Conservation (phyloP, 1,140 invertebrate genomes). For the Asbolus verrucosus region DNA sequence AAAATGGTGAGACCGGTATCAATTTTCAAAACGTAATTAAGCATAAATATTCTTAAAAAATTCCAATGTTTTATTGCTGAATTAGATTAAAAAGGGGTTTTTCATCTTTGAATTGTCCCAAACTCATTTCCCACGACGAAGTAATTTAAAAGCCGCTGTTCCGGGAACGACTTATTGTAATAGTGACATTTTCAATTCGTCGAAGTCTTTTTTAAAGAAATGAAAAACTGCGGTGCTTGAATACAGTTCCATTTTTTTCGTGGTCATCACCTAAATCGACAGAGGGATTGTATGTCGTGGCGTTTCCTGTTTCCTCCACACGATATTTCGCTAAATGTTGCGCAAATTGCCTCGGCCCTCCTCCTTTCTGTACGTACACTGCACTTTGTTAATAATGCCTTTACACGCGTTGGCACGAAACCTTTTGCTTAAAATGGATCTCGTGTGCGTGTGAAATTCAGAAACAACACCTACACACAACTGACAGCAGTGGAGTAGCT, state of each 20-base stretch:
- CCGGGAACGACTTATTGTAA: slow-evolving; percentile 22
- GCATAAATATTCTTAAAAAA: too few relatives aligned
- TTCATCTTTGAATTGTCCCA: slow-evolving; percentile 27
- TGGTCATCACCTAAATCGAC: slow-evolving; percentile 37
- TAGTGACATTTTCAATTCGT: slow-evolving; percentile 35
- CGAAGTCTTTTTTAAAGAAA: slow-evolving; percentile 36
- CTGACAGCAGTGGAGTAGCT: slow-evolving; percentile 3
- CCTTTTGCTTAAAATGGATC: slow-evolving; percentile 30
- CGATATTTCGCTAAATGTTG: slow-evolving; percentile 35
- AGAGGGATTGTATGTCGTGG: slow-evolving; percentile 18
- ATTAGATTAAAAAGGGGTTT: slow-evolving; percentile 27
- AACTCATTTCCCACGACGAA: slow-evolving; percentile 37
- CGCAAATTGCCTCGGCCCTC: not conserved
- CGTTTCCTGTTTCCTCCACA: slow-evolving; percentile 24
- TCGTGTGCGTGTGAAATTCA: slow-evolving; percentile 31
- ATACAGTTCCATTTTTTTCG: slow-evolving; percentile 29
- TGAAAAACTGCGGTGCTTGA: slow-evolving; percentile 25
- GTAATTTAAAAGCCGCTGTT: slow-evolving; percentile 34
- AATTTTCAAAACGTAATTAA: too few relatives aligned
- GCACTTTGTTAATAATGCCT: slow-evolving; percentile 37
- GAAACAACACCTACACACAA: slow-evolving; percentile 35
- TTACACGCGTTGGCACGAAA: slow-evolving; percentile 13
- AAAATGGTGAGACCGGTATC: too few relatives aligned
- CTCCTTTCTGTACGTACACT: slow-evolving; percentile 8
- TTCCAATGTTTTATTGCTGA: slow-evolving; percentile 16